Evolutionary conservation across 92 coral and sea anemone genomes (phyloP), one percentile per base, ranked within the genome.

Genomic region (Nematostella vectensis): DNA sequence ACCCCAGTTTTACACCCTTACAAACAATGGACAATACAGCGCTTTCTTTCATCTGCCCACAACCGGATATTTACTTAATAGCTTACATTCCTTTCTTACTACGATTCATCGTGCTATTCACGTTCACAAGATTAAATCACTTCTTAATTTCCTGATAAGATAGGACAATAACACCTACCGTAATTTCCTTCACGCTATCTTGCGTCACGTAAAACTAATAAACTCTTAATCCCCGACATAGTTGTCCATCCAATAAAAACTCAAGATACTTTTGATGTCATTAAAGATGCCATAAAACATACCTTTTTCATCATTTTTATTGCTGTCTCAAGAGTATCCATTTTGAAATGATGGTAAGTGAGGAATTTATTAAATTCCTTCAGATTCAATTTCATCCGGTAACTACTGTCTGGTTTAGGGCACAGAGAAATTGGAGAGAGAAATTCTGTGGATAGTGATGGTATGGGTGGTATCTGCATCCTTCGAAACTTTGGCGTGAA

Each of bases 261-360:
- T 78, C 72, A 10, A 78, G 66, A 51, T 78, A 71, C 50, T 78
- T 78, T 58, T 72, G 75, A 60, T 72, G 72, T n/a, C n/a, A n/a
- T 75, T 12, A 68, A 58, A 16, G 72, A 60, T 15, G 82, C 82
- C 87, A 80, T 80, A 65, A 26, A 62, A 30, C 87, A 74, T 26
- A 37, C 78, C 27, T 77, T 81, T 30, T 75, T 79, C 24, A 79
- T 58, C 4, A 79, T 50, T 58, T 55, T 73, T 25, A 49, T 65
- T 17, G 71, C 87, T 45, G 72, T 48, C 13, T 74, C 72, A 25
- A 79, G 42, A 6, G 63, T 67, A 50, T 79, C 81, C 81, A 74
- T 79, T 68, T 80, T 74, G 31, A 74, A 80, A 60, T 74, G 73
- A 61, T 74, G 65, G 27, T 80, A 74, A 27, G 65, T 63, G 45